A percentile compares a stretch with the other conserved stretches of the same genome.
These are phyloP conservation scores for Cladopsammia gracilis DNA, from an alignment of 64 coral and sea anemone genomes.

Conservation along the genomic window DNA sequence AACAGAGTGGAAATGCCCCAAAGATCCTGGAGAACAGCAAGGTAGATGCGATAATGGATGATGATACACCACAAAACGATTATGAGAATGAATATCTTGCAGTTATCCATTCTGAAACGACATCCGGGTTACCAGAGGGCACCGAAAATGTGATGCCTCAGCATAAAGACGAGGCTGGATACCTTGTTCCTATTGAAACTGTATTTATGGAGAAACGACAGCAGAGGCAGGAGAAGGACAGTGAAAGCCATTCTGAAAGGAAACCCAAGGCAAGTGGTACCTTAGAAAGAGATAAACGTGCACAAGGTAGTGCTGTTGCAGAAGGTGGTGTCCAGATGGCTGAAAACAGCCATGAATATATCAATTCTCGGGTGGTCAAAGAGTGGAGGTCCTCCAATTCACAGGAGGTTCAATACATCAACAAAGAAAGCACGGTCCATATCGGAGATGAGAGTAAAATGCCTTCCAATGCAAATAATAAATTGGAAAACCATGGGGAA, in stretches of 20 bases:
- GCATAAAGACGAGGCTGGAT: neutral
- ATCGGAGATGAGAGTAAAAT: neutral
- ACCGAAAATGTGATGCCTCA: neutral
- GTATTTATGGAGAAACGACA: neutral
- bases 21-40: neutral
- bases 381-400: neutral
- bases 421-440: neutral
- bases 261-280: neutral
- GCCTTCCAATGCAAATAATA: neutral
- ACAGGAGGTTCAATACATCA: neutral
- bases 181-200: slow-evolving; percentile 1
- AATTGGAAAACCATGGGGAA: neutral
- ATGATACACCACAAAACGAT: neutral
- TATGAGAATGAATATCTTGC: slow-evolving; percentile 20
- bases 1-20: neutral
- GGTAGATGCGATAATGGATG: neutral
- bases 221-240: neutral
- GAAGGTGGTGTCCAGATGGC: neutral
- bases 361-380: neutral
- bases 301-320: neutral
- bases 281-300: neutral
- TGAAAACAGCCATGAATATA: neutral
- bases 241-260: neutral
- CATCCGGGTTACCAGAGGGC: neutral
- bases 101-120: neutral